A percentile compares a stretch with the other conserved stretches of the same genome.
phyloP scores from a whole-genome alignment of 2,113 vertebrate species.

The Thalassarche chlororhynchos region DNA sequence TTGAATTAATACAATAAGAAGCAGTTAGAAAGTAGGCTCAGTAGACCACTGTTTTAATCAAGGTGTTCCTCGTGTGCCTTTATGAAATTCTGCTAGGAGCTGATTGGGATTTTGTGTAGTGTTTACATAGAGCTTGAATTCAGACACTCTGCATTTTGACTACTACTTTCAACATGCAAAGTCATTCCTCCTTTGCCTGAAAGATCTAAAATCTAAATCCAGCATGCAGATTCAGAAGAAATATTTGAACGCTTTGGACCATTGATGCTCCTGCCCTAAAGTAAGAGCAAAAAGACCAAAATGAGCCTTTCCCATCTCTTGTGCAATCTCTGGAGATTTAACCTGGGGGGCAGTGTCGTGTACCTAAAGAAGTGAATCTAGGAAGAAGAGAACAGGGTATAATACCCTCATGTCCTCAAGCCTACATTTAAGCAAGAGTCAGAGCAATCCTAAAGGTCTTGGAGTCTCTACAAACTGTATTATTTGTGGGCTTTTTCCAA shows the following conservation, averaged over 20 bases:
- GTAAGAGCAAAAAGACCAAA: background rate
- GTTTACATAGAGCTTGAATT: background rate
- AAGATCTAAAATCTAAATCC: background rate
- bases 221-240: background rate
- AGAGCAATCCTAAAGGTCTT: background rate
- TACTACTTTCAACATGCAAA: background rate
- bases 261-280: background rate
- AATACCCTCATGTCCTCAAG: background rate
- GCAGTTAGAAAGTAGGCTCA: constrained; percentile 5
- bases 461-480: background rate
- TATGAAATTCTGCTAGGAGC: background rate
- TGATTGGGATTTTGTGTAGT: background rate
- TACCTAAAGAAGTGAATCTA: background rate
- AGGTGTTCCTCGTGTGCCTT: background rate
- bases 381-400: background rate
- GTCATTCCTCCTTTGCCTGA: background rate
- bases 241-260: background rate
- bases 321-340: background rate
- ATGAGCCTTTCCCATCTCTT: background rate
- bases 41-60: background rate
- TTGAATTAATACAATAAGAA: constrained; percentile 62
- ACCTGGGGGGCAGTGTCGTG: background rate
- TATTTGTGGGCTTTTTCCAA: background rate
- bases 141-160: background rate
- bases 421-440: background rate